phyloP scores from a whole-genome alignment of 2,888 invertebrate genomes.

The Tromatobia lineatoria region DNA sequence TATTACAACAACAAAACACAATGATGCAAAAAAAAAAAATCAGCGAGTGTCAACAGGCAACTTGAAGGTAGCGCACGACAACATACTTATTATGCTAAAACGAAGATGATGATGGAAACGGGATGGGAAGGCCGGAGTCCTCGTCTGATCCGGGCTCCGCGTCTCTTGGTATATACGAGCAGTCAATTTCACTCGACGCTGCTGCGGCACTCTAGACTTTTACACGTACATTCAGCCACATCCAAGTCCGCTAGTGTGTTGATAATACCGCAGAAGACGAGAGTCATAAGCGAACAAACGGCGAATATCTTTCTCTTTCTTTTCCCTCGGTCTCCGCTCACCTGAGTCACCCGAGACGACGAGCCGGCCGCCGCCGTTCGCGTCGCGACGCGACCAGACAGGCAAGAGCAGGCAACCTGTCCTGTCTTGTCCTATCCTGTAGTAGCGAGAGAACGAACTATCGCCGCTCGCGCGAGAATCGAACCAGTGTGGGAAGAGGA shows the following conservation, averaged over 20 bases:
- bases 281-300: constrained; percentile 46
- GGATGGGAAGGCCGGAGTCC: constrained; percentile 29
- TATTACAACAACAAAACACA: no score
- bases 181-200: constrained; percentile 22
- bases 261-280: constrained; percentile 30
- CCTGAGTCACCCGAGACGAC: constrained; percentile 80
- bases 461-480: constrained; percentile 26
- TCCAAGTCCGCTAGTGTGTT: not conserved
- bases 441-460: constrained; percentile 26
- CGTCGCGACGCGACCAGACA: constrained; percentile 65
- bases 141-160: constrained; percentile 24
- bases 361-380: constrained; percentile 32
- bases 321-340: constrained; percentile 57
- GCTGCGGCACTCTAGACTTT: not conserved
- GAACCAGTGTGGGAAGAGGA: constrained; percentile 20
- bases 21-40: not conserved
- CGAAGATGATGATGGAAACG: constrained; percentile 24
- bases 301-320: constrained; percentile 46
- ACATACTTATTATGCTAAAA: not conserved
- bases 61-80: not conserved
- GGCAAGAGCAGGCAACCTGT: constrained; percentile 58
- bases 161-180: constrained; percentile 5
- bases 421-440: constrained; percentile 25
- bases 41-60: not conserved
- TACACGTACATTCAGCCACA: not conserved